Evolutionary conservation across 2,888 invertebrate genomes (phyloP).

Genomic region (Lasioglossum lativentre): DNA sequence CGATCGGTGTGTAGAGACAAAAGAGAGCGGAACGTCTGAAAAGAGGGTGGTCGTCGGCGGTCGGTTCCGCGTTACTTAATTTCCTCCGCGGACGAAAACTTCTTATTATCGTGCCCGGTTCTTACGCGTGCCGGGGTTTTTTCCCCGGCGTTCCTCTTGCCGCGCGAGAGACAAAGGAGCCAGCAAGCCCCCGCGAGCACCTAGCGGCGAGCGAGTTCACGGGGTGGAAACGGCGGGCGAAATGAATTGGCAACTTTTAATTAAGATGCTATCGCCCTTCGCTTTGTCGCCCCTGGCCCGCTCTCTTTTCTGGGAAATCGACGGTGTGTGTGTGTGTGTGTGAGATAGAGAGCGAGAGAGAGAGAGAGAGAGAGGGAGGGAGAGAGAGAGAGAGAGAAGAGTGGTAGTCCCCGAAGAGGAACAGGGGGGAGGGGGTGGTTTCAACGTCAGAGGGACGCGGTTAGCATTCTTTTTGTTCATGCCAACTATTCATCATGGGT

Average conservation of each 20-base stretch:
- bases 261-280: conserved; percentile 83
- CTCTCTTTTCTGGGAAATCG: conserved; percentile 68
- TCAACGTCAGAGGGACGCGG: conserved; percentile 70
- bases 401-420: not conserved
- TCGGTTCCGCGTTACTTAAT: conserved; percentile 76
- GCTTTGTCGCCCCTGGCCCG: conserved; percentile 58
- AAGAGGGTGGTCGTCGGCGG: conserved; percentile 38
- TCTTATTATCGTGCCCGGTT: conserved; percentile 78
- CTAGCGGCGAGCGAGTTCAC: conserved; percentile 64
- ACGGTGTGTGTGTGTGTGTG: too few relatives aligned
- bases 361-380: conserved; percentile 41
- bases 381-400: conserved; percentile 6
- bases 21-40: conserved; percentile 40
- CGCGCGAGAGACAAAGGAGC: conserved; percentile 79
- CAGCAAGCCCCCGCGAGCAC: conserved; percentile 52
- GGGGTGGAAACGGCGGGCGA: conserved; percentile 78
- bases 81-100: conserved; percentile 78
- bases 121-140: conserved; percentile 70
- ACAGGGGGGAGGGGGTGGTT: conserved; percentile 25
- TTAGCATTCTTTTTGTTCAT: conserved; percentile 84
- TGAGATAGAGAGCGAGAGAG: conserved; percentile 28
- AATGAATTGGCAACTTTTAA: conserved; percentile 85
- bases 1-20: conserved; percentile 27
- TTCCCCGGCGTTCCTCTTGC: conserved; percentile 42
- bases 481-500: conserved; percentile 85